Percentiles rank a stretch among this genome's conserved stretches.
Conservation (phyloP, 2,797 vertebrate genomes). For the Syndactyla subalaris region DNA sequence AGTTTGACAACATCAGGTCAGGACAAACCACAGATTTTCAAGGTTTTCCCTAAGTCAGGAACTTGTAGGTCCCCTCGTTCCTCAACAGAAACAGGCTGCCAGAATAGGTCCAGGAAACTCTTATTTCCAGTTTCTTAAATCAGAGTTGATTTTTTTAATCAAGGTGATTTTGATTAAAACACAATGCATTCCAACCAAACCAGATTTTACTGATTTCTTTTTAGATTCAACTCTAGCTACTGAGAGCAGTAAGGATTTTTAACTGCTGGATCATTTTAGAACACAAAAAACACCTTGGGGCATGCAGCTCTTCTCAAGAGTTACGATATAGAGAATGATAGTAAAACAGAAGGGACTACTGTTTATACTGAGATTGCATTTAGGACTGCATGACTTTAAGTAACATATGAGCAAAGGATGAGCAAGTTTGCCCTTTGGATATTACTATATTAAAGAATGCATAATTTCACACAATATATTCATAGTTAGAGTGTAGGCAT, state of each 20-base stretch:
- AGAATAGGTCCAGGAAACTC: not conserved
- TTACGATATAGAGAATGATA: not conserved
- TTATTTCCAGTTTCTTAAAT: not conserved
- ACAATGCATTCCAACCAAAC: not conserved
- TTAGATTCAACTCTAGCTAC: not conserved
- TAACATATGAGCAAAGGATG: not conserved
- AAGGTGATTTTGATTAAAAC: not conserved
- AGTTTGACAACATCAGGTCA: not conserved
- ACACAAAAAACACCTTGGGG: not conserved
- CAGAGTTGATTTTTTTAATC: not conserved
- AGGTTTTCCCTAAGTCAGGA: not conserved
- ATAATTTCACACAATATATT: not conserved
- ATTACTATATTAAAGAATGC: not conserved
- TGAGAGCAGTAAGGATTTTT: not conserved
- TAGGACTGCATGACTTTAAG: not conserved
- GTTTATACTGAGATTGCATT: not conserved
- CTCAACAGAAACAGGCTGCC: not conserved
- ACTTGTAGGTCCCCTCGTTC: not conserved
- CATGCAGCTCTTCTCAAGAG: not conserved
- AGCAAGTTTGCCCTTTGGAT: not conserved
- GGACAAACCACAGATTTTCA: not conserved
- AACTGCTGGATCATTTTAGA: not conserved
- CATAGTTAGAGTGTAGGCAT: not conserved
- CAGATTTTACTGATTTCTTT: not conserved
- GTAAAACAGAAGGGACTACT: not conserved